Conservation (phyloP, 2,888 invertebrate genomes). For the Muscina levida region DNA sequence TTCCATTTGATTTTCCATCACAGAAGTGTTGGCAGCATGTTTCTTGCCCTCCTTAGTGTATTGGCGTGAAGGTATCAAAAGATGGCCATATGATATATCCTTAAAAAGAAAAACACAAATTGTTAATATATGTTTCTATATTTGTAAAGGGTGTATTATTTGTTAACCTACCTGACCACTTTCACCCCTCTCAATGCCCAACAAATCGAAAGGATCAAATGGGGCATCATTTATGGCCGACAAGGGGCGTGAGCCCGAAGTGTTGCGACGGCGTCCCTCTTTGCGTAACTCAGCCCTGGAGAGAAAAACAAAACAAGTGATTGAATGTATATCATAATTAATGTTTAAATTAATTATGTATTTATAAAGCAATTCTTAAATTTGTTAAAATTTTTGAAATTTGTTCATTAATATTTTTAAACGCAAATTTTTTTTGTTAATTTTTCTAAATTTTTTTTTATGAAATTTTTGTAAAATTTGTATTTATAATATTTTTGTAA, state of each 20-base stretch:
- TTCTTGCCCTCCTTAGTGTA: slow-evolving; percentile 78
- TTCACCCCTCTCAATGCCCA: slow-evolving; percentile 89
- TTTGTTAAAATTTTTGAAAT: too few relatives aligned
- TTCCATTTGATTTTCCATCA: slow-evolving; percentile 78
- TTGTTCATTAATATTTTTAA: too few relatives aligned
- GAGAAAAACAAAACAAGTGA: not conserved
- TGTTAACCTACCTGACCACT: slow-evolving; percentile 88
- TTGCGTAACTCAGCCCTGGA: slow-evolving; percentile 84
- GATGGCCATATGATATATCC: slow-evolving; percentile 94
- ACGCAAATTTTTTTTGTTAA: too few relatives aligned
- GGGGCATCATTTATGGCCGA: slow-evolving; percentile 91
- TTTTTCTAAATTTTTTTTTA: too few relatives aligned
- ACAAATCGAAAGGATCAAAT: slow-evolving; percentile 90
- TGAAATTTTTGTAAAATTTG: too few relatives aligned
- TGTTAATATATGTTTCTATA: slow-evolving; percentile 3
- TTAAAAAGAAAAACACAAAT: slow-evolving; percentile 72
- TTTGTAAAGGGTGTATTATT: too few relatives aligned
- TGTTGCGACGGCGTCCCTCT: slow-evolving; percentile 89
- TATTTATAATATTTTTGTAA: too few relatives aligned
- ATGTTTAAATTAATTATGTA: too few relatives aligned
- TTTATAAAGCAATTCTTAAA: too few relatives aligned
- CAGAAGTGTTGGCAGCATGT: slow-evolving; percentile 75
- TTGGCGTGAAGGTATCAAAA: slow-evolving; percentile 88
- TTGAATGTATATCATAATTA: too few relatives aligned
- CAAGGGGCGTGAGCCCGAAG: slow-evolving; percentile 90